Conservation (phyloP, 2,888 invertebrate genomes). For the Thymelicus sylvestris region DNA sequence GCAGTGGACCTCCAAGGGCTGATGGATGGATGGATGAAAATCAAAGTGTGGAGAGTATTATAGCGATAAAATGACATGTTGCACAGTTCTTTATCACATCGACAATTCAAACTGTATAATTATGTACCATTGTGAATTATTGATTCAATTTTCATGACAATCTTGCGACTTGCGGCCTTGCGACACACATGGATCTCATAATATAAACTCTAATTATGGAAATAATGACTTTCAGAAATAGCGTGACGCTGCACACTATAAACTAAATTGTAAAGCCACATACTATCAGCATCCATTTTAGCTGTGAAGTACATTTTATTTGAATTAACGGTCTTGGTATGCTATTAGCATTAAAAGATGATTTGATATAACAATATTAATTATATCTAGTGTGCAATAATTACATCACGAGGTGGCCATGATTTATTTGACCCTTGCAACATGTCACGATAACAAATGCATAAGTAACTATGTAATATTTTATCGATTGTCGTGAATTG, state of each 20-base stretch:
- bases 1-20: too few relatives aligned
- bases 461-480: neutral
- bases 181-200: too few relatives aligned
- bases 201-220: too few relatives aligned
- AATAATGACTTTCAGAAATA: too few relatives aligned
- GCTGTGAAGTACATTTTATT: neutral
- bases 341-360: conserved; percentile 6
- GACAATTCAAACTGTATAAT: too few relatives aligned
- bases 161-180: too few relatives aligned
- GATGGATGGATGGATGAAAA: neutral
- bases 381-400: conserved; percentile 5
- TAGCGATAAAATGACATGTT: too few relatives aligned
- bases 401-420: conserved; percentile 14
- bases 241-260: neutral
- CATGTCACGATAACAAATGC: conserved; percentile 12
- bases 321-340: neutral
- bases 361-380: conserved; percentile 2
- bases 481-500: neutral
- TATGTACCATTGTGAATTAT: too few relatives aligned
- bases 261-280: neutral
- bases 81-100: too few relatives aligned
- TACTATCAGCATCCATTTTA: neutral
- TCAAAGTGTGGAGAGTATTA: neutral
- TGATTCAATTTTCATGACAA: too few relatives aligned
- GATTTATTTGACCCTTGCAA: conserved; percentile 17